Percentiles rank a stretch among this genome's conserved stretches.
Conservation (phyloP, 2,113 vertebrate species). For the Turnix velox region DNA sequence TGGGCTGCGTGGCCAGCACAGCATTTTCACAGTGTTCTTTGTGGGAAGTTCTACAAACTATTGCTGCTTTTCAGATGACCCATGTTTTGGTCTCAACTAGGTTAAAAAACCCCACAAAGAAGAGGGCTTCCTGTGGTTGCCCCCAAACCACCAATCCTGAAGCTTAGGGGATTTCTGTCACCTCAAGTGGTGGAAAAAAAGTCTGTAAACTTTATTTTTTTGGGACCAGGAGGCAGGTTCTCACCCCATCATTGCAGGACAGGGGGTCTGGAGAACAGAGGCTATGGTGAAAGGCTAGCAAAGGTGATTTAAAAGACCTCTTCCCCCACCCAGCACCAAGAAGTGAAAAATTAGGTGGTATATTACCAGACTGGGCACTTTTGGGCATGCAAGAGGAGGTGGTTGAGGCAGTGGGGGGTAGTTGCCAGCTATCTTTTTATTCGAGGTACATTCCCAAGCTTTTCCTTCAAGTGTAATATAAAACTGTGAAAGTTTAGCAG, state of each 20-base stretch:
- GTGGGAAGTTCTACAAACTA: neutral
- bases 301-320: neutral
- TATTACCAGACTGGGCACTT: accelerated
- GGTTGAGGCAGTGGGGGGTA: neutral
- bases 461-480: conserved; percentile 62
- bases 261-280: neutral
- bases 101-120: neutral
- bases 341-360: neutral
- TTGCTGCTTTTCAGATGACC: neutral
- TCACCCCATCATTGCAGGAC: neutral
- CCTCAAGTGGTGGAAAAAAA: too few relatives aligned
- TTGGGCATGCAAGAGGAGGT: accelerated
- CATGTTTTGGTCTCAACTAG: neutral
- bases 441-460: conserved; percentile 54
- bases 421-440: conserved; percentile 25
- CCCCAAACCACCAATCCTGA: neutral
- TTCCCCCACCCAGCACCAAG: accelerated
- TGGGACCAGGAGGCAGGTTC: neutral
- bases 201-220: too few relatives aligned
- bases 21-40: accelerated
- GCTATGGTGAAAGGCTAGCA: accelerated
- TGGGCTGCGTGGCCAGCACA: accelerated
- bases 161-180: neutral
- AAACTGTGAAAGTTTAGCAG: conserved; percentile 67
- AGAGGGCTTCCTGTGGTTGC: neutral